Base-by-base conservation (phyloP, 2,113 vertebrate species). In the Serinus canaria region DNA sequence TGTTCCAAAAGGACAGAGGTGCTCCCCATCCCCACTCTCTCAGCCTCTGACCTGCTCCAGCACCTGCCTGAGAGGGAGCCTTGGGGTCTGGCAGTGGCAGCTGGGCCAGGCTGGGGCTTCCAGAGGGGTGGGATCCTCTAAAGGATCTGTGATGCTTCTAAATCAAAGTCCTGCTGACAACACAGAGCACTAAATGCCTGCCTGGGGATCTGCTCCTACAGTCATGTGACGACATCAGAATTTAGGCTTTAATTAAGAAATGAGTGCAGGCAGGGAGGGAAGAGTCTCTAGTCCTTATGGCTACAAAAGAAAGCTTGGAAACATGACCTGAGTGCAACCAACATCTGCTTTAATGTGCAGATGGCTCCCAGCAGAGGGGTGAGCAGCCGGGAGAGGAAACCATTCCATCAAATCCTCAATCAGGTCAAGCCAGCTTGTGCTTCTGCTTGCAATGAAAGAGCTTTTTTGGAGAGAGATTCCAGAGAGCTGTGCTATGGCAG, bases 201-300 rank as follows among this genome's bases (percentile, higher is more conserved):
- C 96, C 94, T 92, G 80, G 69, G 90, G 90, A 94, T 83, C 85
- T 89, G 85, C 85, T 96, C 94, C 87, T 66, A 6, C 68, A 75
- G 83, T 84, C 92, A 53, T 44, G 92, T 95, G 95, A 89, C 0
- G 9, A 43, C 80, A 89, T 73, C 93, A 92, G 88, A 92, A 95
- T 94, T 93, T 90, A 90, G 96, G 92, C 90, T 92, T 96, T 96
- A 96, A 96, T 97, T 97, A 96, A 97, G 95, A 84, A 86, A 95
- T 1, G 44, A 94, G 80, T 14, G 30, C 4, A 4, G 83, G 86
- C 86, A 92, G 86, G 79, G 80, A 95, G 69, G 75, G 77, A 81
- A 89, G 94, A 74, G 7, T 52, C 49, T 94, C 79, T 41, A 64
- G 86, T 52, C 79, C 92, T 89, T 68, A 44, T 30, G 62, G 47